Base-by-base conservation (phyloP, 2,113 vertebrate genomes). In the Hemiprocne comata region DNA sequence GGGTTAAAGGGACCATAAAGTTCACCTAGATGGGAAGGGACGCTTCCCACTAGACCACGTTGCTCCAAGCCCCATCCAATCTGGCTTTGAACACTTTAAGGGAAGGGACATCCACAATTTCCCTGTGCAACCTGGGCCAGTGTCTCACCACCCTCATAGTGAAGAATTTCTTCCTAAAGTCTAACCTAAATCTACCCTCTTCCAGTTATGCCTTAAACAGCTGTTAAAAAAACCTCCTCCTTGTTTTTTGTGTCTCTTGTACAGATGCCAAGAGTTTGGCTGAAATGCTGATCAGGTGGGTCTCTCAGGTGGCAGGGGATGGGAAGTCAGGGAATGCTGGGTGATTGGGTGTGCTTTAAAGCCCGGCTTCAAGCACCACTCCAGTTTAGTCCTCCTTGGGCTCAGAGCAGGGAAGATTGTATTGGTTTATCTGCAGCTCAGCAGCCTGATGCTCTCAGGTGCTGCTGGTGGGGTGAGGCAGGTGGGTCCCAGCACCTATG, bases 271-370 rank as follows among this genome's bases (percentile, higher is more conserved):
- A 99, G 97, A 99, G 99, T 93, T 97, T 99, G 95, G 99, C 99
- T 72, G 99, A 99, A 93, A 99, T 99, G 99, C 97, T 99, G 60
- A 99, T 99, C 98, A 99, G 99, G 99, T 99, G 94, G 17, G 98
- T 92, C 25, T 65, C 9, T 0, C 2, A 20, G 46, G 29, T 18
- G 29, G 26, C 6, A 3, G 50, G 7, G 54, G 19, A 7, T 20
- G 31, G 26, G 51, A 28, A 26, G 51, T 25, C 9, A 73, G 44
- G n/a, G 19, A 51, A 7, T 5, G 6, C 20, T 9, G n/a, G 24
- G 6, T 17, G 7, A 5, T 40, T 18, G 31, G 29, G 34, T 33
- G 6, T 17, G 51, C 8, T 58, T 34, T 71, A n/a, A 58, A 78
- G 42, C 55, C 54, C 2, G 0, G 8, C 9, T n/a, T 33, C 16